Base-by-base conservation (phyloP, 2,888 invertebrate genomes). In the Cataglyphis albicans region DNA sequence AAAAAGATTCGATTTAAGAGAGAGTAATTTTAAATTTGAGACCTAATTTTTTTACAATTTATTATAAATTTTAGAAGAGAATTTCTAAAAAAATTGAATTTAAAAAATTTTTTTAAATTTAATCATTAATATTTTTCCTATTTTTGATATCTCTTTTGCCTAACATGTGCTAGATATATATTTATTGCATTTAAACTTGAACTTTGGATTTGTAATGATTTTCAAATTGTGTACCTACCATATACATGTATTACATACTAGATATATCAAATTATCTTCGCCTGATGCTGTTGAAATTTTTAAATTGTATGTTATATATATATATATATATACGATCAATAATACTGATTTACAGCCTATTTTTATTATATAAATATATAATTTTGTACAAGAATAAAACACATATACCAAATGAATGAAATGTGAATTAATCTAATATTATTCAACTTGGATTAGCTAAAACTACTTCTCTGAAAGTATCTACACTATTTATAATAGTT, bases 341-440 rank as follows among this genome's bases (percentile, higher is more conserved):
- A 70, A 55, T 55, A 70, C 10, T 9, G 5, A 29, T 41, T 38
- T 57, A 41, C n/a, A 6, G 48, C 3, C 7, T 41, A 59, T 2
- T 25, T 38, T 41, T 61, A 44, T 63, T 63, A 74, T 1, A 21
- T 52, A 44, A 74, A 74, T 0, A 21, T 52, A 74, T 52, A 52
- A 52, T 38, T 59, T 38, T 75, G 25, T 74, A 74, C 61, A 74
- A 57, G 38, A 35, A 0, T 21, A 5, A 6, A 52, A n/a, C n/a
- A 48, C 32, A 6, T 6, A 35, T 35, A 35, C 6, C 18, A 52
- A 6, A 52, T 6, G n/a, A 52, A 25, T 55, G 21, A 72, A 25
- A 72, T 57, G 18, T 72, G 57, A 38, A 57, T 72, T 21, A 70
- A 52, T 7, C 35, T 25, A 57, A 57, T 72, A 72, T 38, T 18